Conservation (phyloP, 2,797 vertebrate species). For the Artibeus lituratus region DNA sequence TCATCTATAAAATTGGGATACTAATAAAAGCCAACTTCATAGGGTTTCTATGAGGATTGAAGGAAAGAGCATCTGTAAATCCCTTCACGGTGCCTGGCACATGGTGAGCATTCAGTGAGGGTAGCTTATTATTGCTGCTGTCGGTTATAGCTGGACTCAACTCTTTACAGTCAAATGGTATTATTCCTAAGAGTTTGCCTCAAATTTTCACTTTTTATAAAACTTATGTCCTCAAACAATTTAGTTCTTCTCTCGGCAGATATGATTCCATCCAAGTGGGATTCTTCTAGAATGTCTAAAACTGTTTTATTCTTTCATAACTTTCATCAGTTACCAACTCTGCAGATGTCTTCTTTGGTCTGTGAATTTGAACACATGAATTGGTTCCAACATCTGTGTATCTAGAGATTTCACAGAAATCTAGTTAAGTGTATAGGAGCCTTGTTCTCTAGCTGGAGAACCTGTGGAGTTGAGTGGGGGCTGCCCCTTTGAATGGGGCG, state of each 20-base stretch:
- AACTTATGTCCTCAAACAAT: background rate
- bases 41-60: background rate
- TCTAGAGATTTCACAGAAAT: conserved; percentile 16
- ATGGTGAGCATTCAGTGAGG: background rate
- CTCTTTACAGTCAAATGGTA: background rate
- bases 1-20: background rate
- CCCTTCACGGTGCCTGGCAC: background rate
- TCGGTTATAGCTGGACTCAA: background rate
- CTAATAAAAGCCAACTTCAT: background rate
- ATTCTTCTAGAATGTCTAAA: conserved; percentile 3
- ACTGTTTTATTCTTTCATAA: conserved; percentile 8
- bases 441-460: background rate
- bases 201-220: background rate
- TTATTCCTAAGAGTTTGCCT: background rate
- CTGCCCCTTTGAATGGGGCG: background rate
- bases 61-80: background rate
- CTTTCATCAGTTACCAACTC: background rate
- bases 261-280: background rate
- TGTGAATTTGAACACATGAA: background rate
- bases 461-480: background rate
- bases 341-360: background rate
- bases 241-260: background rate
- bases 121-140: background rate
- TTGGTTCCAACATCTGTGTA: background rate
- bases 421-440: background rate